phyloP scores from a whole-genome alignment of 2,797 vertebrate species.

The Muscicapa striata region DNA sequence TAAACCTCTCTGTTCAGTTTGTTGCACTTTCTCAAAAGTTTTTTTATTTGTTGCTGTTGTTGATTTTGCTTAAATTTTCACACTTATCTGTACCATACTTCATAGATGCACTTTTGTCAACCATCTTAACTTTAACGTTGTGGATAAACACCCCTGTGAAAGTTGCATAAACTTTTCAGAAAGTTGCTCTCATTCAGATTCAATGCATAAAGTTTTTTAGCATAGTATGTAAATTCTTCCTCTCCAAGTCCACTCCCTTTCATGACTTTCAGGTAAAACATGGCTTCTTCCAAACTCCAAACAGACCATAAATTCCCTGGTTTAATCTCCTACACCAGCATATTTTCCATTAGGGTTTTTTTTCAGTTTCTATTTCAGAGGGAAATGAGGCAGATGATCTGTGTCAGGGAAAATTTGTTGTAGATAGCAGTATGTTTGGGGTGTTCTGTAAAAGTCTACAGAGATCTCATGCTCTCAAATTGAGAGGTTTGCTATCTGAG shows the following conservation, averaged over 20 bases:
- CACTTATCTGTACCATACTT: neutral
- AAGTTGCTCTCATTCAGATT: neutral
- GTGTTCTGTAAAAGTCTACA: neutral
- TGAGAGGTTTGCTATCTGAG: neutral
- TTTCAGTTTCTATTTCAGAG: neutral
- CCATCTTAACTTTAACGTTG: neutral
- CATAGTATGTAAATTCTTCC: neutral
- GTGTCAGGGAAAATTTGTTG: neutral
- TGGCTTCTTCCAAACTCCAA: neutral
- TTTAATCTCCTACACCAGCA: neutral
- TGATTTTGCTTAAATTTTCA: neutral
- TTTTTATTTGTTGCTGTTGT: neutral
- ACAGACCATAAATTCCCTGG: neutral
- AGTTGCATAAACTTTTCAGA: neutral
- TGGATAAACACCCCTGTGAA: neutral
- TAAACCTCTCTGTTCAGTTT: neutral
- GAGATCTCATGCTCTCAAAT: neutral
- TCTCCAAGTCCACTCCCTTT: neutral
- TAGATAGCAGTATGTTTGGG: neutral
- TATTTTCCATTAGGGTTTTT: neutral
- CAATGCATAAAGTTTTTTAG: neutral
- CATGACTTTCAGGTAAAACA: neutral
- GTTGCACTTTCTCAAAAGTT: neutral
- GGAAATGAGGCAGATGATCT: neutral
- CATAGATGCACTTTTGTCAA: neutral